Evolutionary conservation across 2,113 vertebrate genomes (phyloP).

Genomic region (Phrynosoma platyrhinos): DNA sequence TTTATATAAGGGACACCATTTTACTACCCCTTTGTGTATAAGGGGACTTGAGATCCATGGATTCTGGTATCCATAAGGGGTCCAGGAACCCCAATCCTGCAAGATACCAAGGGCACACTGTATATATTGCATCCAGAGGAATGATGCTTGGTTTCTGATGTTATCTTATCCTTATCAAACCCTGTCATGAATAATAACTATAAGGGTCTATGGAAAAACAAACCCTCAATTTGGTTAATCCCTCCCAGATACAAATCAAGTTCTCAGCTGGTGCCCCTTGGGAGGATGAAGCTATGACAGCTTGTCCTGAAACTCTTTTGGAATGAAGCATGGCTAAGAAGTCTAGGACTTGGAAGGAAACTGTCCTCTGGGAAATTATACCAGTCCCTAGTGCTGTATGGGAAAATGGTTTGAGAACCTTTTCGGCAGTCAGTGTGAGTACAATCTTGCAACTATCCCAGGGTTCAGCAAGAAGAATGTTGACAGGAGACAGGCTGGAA

Average conservation of each 20-base stretch:
- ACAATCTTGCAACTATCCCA: conserved; percentile 10
- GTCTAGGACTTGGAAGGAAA: neutral
- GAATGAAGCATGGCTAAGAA: neutral
- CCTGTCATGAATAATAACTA: neutral
- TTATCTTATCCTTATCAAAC: neutral
- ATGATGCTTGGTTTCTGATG: neutral
- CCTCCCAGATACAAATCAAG: rapidly evolving
- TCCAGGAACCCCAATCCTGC: neutral
- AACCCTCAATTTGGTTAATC: neutral
- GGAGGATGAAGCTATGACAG: neutral
- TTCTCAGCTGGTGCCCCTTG: neutral
- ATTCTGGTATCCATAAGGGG: too few species aligned
- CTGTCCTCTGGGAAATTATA: neutral
- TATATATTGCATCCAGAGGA: neutral
- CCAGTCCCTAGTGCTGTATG: neutral
- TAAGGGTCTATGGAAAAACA: conserved; percentile 1
- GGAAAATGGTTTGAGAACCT: rapidly evolving
- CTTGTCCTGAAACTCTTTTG: neutral
- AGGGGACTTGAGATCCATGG: too few species aligned
- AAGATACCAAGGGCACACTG: too few species aligned
- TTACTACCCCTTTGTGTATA: too few species aligned
- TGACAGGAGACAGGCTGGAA: neutral
- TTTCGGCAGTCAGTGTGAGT: neutral
- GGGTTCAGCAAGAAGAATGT: neutral
- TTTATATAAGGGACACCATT: too few species aligned